Percentiles rank a stretch among this genome's conserved stretches.
Conservation (phyloP, 2,113 vertebrate species). For the Equus quagga region DNA sequence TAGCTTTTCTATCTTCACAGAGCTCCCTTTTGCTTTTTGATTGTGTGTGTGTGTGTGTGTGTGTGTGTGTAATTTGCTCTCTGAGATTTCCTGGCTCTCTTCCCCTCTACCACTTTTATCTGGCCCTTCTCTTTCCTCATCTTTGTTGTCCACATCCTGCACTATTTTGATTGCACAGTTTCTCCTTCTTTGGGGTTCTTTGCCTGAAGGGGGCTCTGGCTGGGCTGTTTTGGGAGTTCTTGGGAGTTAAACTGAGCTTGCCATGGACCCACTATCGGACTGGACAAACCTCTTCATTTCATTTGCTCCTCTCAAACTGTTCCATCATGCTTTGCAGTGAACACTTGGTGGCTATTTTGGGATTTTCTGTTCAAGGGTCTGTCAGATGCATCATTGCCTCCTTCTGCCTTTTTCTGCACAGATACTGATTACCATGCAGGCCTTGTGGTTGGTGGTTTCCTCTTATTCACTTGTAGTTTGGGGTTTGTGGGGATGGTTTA, state of each 20-base stretch:
- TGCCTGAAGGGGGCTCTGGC: not conserved
- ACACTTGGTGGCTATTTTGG: rapidly evolving
- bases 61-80: not conserved
- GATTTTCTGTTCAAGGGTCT: not conserved
- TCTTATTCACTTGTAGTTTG: not conserved
- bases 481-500: not conserved
- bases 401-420: not conserved
- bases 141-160: not conserved
- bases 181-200: not conserved
- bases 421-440: not conserved
- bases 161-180: not conserved
- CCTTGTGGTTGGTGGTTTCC: not conserved
- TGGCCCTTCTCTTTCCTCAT: not conserved
- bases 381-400: rapidly evolving
- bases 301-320: not conserved
- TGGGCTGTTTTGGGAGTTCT: not conserved
- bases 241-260: not conserved
- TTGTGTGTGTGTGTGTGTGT: not conserved
- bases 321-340: not conserved
- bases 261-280: rapidly evolving
- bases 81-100: not conserved
- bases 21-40: not conserved
- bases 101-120: not conserved
- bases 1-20: not conserved
- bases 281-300: too few species aligned